Evolutionary conservation across 2,888 invertebrate genomes (phyloP).

Genomic region (Helicoverpa assulta): DNA sequence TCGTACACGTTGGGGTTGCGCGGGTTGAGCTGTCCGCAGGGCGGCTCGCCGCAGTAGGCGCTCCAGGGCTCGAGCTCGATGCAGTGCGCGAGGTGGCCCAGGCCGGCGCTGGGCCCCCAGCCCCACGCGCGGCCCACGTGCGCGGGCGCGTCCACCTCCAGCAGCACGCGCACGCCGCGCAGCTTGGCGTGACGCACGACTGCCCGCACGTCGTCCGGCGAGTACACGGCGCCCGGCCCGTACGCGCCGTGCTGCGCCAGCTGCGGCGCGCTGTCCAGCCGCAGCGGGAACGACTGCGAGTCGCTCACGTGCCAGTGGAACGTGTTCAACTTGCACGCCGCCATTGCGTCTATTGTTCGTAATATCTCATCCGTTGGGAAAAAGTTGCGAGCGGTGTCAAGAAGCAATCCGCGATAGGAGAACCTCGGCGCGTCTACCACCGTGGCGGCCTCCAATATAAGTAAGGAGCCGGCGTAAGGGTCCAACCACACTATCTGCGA

Average conservation of each 20-base stretch:
- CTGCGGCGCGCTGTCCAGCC: slow-evolving; percentile 93
- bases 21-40: slow-evolving; percentile 96
- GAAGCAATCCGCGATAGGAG: slow-evolving; percentile 95
- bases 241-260: slow-evolving; percentile 96
- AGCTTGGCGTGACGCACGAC: slow-evolving; percentile 94
- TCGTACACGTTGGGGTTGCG: slow-evolving; percentile 94
- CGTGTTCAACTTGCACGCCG: slow-evolving; percentile 96
- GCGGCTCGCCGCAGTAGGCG: slow-evolving; percentile 95
- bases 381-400: slow-evolving; percentile 98
- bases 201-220: slow-evolving; percentile 92
- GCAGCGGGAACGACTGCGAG: slow-evolving; percentile 97
- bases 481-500: slow-evolving; percentile 96
- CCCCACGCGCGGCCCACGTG: slow-evolving; percentile 97
- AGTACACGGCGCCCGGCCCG: slow-evolving; percentile 94
- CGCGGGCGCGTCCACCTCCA: slow-evolving; percentile 97
- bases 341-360: slow-evolving; percentile 96
- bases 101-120: slow-evolving; percentile 94
- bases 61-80: slow-evolving; percentile 95
- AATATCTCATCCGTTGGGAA: slow-evolving; percentile 93
- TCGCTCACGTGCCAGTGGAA: slow-evolving; percentile 98
- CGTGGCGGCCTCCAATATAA: slow-evolving; percentile 91
- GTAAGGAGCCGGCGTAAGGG: slow-evolving; percentile 91
- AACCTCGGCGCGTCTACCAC: slow-evolving; percentile 94
- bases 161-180: slow-evolving; percentile 96
- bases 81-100: slow-evolving; percentile 95